Percentiles rank a stretch among this genome's conserved stretches.
These are phyloP conservation scores for Plebejus anna DNA, from an alignment of 2,888 invertebrate genomes.

Conservation along the genomic window DNA sequence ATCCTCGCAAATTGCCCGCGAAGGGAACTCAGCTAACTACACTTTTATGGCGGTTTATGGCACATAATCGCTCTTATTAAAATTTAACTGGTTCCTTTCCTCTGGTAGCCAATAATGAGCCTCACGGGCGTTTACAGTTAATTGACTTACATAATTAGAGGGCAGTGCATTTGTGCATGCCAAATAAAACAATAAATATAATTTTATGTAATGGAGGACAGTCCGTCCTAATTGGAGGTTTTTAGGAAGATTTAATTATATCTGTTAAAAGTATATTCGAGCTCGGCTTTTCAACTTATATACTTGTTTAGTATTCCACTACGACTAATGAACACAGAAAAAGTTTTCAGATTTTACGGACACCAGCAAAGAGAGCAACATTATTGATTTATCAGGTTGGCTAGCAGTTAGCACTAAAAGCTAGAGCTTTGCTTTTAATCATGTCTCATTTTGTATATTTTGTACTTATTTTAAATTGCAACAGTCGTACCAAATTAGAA, in stretches of 20 bases:
- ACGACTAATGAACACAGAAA: too few species aligned
- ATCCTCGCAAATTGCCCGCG: slow-evolving; percentile 47
- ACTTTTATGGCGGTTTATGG: slow-evolving; percentile 73
- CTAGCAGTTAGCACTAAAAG: too few species aligned
- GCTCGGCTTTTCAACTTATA: neutral
- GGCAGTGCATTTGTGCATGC: slow-evolving; percentile 15
- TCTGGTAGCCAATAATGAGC: slow-evolving; percentile 55
- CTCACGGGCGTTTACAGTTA: slow-evolving; percentile 49
- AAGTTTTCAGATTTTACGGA: too few species aligned
- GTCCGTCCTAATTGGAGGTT: neutral
- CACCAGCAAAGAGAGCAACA: too few species aligned
- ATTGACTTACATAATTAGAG: slow-evolving; percentile 42
- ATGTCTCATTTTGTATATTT: too few species aligned
- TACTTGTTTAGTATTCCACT: neutral
- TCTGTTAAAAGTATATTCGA: neutral
- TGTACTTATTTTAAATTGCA: too few species aligned
- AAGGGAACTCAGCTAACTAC: slow-evolving; percentile 67
- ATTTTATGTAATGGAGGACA: neutral
- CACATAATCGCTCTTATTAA: slow-evolving; percentile 76
- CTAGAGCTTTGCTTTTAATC: too few species aligned
- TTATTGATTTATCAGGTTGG: too few species aligned
- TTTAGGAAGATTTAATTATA: neutral
- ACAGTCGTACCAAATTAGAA: too few species aligned
- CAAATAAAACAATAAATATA: neutral
- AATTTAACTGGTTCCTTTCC: slow-evolving; percentile 73